Evolutionary conservation across 2,888 invertebrate genomes (phyloP).

Genomic region (Diaperis boleti): DNA sequence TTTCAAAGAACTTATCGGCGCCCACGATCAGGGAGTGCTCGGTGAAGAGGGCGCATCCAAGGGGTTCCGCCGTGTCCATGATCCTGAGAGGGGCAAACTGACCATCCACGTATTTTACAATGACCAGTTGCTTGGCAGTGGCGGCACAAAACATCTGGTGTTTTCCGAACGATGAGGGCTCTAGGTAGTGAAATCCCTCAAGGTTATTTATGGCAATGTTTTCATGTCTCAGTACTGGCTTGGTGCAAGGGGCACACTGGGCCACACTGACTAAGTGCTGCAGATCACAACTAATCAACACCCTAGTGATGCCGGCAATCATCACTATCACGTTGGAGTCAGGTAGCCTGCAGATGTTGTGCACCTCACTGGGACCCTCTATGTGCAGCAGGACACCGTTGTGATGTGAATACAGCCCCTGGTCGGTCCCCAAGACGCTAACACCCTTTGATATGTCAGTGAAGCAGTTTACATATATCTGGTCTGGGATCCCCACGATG

Average conservation of each 20-base stretch:
- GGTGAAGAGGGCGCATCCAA: constrained; percentile 82
- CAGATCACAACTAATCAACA: constrained; percentile 72
- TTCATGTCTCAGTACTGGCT: constrained; percentile 65
- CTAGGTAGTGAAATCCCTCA: constrained; percentile 60
- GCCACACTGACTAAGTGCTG: constrained; percentile 70
- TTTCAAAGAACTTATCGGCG: constrained; percentile 86
- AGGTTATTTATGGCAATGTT: constrained; percentile 60
- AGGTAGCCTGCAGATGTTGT: constrained; percentile 72
- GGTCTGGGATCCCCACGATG: constrained; percentile 52
- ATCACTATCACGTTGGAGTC: constrained; percentile 72
- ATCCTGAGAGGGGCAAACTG: constrained; percentile 77
- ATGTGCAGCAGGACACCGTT: constrained; percentile 60
- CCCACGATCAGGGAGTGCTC: constrained; percentile 74
- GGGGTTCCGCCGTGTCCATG: constrained; percentile 80
- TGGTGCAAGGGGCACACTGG: constrained; percentile 66
- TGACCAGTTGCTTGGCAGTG: constrained; percentile 73
- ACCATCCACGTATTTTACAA: constrained; percentile 71
- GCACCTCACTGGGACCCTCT: constrained; percentile 73
- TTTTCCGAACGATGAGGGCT: constrained; percentile 50
- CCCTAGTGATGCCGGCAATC: constrained; percentile 72
- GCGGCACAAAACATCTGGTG: constrained; percentile 70
- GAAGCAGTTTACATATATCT: constrained; percentile 65
- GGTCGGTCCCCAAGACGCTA: constrained; percentile 72
- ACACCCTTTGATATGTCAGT: constrained; percentile 65
- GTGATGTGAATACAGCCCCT: constrained; percentile 69